Conservation (phyloP, 2,888 invertebrate species). For the Apodemia zela region DNA sequence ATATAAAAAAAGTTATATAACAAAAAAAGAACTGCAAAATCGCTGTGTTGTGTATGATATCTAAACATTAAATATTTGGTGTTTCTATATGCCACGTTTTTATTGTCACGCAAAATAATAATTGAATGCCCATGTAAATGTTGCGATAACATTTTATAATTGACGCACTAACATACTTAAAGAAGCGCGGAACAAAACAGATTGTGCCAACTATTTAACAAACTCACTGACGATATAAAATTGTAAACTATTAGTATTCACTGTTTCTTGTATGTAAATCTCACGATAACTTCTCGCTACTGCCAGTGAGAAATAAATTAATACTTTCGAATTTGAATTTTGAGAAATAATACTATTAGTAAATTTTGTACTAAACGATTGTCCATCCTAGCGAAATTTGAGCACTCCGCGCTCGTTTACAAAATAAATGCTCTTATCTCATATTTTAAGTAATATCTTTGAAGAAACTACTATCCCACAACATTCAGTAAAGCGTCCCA, state of each 20-base stretch:
- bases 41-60: conserved; percentile 38
- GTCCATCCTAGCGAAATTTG: conserved; percentile 55
- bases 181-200: conserved; percentile 66
- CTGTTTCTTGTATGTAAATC: conserved; percentile 34
- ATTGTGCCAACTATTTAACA: conserved; percentile 48
- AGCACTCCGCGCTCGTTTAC: conserved; percentile 49
- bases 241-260: neutral
- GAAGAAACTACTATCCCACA: conserved; percentile 78
- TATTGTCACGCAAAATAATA: conserved; percentile 5
- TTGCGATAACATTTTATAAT: conserved; percentile 35
- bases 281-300: conserved; percentile 54
- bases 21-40: neutral
- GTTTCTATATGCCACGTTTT: neutral
- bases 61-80: conserved; percentile 34
- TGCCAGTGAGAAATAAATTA: conserved; percentile 57
- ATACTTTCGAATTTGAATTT: conserved; percentile 73
- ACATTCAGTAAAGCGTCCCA: conserved; percentile 81
- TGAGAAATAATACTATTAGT: conserved; percentile 74
- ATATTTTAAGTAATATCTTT: conserved; percentile 78
- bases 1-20: neutral
- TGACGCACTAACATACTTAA: conserved; percentile 50
- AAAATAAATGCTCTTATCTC: conserved; percentile 75
- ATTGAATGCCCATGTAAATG: conserved; percentile 12
- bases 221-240: conserved; percentile 22
- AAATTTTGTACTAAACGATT: conserved; percentile 74